Evolutionary conservation across 2,888 invertebrate genomes (phyloP), one percentile per base, ranked within the genome.

Genomic region (Drosophila subsilvestris): DNA sequence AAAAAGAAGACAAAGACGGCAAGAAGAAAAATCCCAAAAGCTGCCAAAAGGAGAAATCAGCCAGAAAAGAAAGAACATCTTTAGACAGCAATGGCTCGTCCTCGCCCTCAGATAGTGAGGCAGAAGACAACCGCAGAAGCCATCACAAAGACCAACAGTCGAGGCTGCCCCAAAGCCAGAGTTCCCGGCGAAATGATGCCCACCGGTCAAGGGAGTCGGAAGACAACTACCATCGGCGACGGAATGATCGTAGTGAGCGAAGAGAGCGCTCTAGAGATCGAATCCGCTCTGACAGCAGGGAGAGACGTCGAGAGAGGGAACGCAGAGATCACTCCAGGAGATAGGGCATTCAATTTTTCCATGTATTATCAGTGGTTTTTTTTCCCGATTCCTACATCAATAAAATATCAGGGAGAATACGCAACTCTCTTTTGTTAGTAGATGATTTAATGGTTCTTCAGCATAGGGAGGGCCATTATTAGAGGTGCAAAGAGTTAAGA

Each of bases 21-120:
- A 70, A 75, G 59, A 76, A 90, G 78, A 80, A 78, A 17, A 85
- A 83, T 22, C 73, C 68, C 6, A 82, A 77, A 47, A 37, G 18
- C 14, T 20, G 51, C 14, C 50, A 50, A 10, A 67, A 42, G 1
- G 65, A 67, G 14, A 67, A 68, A 14, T 29, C 68, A 1, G 22
- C 22, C 14, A 49, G 37, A 32, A 67, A 70, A 12, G 59, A 29
- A 0, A 49, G 43, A 9, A 73, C 61, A 49, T 66, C 74, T 10
- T 54, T 67, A 29, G 25, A 71, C 27, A 47, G 60, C 45, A 43
- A 50, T 14, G 72, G 62, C n/a, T 70, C 75, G 0, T 76, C 76
- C 1, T 79, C 84, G 0, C 69, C 76, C 1, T 76, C 82, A 0
- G 82, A 81, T 12, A 61, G 51, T 14, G 70, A 75, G 10, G 43